These are phyloP conservation scores for Drosophila watanabei DNA, from an alignment of 1,140 invertebrate species.

Conservation along the genomic window DNA sequence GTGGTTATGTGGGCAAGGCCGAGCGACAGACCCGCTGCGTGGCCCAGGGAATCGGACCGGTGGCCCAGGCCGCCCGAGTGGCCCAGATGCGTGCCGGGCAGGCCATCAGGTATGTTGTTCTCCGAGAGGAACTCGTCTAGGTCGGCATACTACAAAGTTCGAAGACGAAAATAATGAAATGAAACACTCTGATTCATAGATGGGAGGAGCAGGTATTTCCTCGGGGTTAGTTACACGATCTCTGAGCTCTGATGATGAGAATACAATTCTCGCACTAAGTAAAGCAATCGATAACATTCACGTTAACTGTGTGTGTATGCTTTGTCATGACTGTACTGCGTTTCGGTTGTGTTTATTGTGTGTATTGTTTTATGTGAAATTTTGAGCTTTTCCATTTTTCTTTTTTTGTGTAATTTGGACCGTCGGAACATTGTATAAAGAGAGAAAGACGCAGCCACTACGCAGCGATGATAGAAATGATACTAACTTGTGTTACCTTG, in stretches of 20 bases:
- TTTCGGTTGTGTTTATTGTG: constrained; percentile 4
- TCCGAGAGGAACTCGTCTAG: constrained; percentile 98
- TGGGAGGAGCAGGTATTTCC: constrained; percentile 10
- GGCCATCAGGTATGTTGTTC: constrained; percentile 94
- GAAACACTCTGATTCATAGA: constrained; percentile 18
- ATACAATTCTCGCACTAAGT: constrained; percentile 77
- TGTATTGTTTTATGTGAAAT: constrained; percentile 16
- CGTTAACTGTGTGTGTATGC: constrained; percentile 48
- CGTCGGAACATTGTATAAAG: constrained; percentile 34
- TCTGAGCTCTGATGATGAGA: constrained; percentile 70
- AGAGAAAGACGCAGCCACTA: constrained; percentile 73
- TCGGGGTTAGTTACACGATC: constrained; percentile 41
- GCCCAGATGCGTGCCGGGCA: constrained; percentile 88
- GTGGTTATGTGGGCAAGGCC: constrained; percentile 87
- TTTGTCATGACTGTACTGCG: constrained; percentile 52
- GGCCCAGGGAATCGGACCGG: constrained; percentile 86
- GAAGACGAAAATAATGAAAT: constrained; percentile 73
- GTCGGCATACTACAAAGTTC: constrained; percentile 92
- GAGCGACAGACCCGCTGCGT: constrained; percentile 87
- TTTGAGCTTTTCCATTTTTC: constrained; percentile 29
- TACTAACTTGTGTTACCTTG: constrained; percentile 93
- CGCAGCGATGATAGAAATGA: constrained; percentile 86
- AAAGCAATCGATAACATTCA: constrained; percentile 61
- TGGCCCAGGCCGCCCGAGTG: constrained; percentile 85
- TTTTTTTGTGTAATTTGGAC: constrained; percentile 31